Evolutionary conservation across 2,797 vertebrate species (phyloP), one percentile per base, ranked within the genome.

Genomic region (Cyprinella venusta): DNA sequence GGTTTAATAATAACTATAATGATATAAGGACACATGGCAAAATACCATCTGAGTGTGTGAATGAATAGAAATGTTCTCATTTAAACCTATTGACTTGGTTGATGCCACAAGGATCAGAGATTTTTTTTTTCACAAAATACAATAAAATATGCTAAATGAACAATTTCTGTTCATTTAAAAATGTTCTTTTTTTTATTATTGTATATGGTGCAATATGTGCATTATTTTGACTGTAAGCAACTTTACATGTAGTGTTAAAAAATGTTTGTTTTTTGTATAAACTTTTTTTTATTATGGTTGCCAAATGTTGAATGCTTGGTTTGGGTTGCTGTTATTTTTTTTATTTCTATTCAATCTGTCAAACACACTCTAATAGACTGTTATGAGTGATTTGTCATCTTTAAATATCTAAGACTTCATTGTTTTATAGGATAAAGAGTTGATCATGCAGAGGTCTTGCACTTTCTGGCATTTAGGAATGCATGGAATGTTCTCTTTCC

Each of bases 41-140:
- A 81, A 84, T 48, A 38, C 50, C n/a, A 59, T 72, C 10, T 48
- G 56, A 48, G 69, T 63, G 26, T 48, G 16, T 81, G 45, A 82
- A 81, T 81, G 45, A 82, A 81, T 84, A 64, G 75, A 76, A 71
- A 82, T 24, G 81, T 42, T 85, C 16, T 59, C 50, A 70, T 74
- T 72, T 36, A 26, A 83, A 69, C 54, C 26, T 24, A 38, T 38
- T 15, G 21, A 65, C 16, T 0, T 63, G 24, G 24, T 15, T 61
- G 61, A 63, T 63, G 26, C 61, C 61, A 30, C 26, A 30, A 26
- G 13, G 24, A 63, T 30, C 59, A 26, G 24, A 63, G 12, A 13
- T 1, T 30, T 15, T 26, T 9, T 24, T 24, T 63, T 16, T 21
- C 24, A 40, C 15, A 8, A 61, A 76, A 50, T 6, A 8, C 8